Evolutionary conservation across 1,140 invertebrate species (phyloP).

Genomic region (Coptotermes formosanus): DNA sequence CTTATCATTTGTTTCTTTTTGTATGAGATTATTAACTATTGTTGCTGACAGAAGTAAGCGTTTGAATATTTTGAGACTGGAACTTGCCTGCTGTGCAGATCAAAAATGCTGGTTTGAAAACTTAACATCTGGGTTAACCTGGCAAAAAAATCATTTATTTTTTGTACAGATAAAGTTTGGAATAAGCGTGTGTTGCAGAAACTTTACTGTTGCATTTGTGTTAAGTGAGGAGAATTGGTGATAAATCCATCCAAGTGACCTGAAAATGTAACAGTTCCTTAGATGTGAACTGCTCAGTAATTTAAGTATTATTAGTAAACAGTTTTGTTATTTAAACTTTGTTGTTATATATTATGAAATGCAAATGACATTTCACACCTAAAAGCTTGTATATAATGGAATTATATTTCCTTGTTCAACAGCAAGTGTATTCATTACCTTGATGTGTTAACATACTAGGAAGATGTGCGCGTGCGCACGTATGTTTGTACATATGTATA

Average conservation of each 20-base stretch:
- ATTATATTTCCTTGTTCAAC: background rate
- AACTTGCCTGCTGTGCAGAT: background rate
- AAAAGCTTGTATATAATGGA: background rate
- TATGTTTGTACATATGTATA: no score
- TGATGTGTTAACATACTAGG: background rate
- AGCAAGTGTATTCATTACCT: background rate
- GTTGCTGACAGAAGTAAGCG: background rate
- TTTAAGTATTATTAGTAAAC: background rate
- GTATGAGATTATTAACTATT: background rate
- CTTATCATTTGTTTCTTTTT: background rate
- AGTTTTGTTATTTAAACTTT: constrained; percentile 8
- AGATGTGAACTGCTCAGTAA: constrained; percentile 5
- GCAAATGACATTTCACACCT: background rate
- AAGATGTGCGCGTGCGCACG: no score
- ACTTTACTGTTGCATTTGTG: background rate
- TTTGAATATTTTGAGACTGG: background rate
- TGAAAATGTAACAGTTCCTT: background rate
- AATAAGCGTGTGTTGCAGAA: no score
- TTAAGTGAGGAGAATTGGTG: background rate
- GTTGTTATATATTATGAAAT: constrained; percentile 14
- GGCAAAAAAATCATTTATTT: background rate
- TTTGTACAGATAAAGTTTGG: background rate
- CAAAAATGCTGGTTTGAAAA: background rate
- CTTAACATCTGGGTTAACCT: background rate
- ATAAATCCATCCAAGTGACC: constrained; percentile 2